A percentile compares a stretch with the other conserved stretches of the same genome.
These are phyloP conservation scores for Epinephelus malabaricus DNA, from an alignment of 2,797 vertebrate genomes.

Conservation along the genomic window DNA sequence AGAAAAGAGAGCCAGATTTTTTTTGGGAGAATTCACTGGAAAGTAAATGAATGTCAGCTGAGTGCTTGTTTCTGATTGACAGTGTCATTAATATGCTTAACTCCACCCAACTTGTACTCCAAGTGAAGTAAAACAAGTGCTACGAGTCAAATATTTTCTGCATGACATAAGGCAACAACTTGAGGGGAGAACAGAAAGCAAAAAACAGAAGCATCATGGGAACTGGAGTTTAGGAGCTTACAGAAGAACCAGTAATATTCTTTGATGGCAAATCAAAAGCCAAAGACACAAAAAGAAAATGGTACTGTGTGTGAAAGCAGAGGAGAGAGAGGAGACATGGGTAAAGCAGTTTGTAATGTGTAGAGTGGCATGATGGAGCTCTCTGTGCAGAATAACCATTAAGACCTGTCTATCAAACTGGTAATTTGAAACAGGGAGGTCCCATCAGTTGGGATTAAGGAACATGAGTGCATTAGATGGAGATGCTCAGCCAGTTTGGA, in stretches of 20 bases:
- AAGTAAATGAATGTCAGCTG: not conserved
- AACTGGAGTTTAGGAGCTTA: constrained; percentile 4
- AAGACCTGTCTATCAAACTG: constrained; percentile 1
- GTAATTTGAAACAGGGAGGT: not conserved
- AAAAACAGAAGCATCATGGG: constrained; percentile 10
- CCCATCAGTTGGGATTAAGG: too few species aligned
- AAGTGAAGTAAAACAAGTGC: not conserved
- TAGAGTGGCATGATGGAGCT: constrained; percentile 9
- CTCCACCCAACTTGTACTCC: not conserved
- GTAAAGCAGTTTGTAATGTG: constrained; percentile 13
- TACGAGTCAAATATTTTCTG: not conserved
- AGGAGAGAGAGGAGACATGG: not conserved
- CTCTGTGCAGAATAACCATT: not conserved
- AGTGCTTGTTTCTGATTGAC: not conserved
- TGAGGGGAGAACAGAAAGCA: not conserved
- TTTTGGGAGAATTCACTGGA: not conserved
- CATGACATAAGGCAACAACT: not conserved
- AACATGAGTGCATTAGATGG: not conserved
- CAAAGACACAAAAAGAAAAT: not conserved
- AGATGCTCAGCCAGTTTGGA: not conserved
- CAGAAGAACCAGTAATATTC: not conserved
- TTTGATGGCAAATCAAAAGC: not conserved
- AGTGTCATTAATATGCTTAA: not conserved
- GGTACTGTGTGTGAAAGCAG: not conserved
- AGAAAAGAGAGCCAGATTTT: not conserved